Evolutionary conservation across 2,113 vertebrate genomes (phyloP).

Genomic region (Malurus melanocephalus): DNA sequence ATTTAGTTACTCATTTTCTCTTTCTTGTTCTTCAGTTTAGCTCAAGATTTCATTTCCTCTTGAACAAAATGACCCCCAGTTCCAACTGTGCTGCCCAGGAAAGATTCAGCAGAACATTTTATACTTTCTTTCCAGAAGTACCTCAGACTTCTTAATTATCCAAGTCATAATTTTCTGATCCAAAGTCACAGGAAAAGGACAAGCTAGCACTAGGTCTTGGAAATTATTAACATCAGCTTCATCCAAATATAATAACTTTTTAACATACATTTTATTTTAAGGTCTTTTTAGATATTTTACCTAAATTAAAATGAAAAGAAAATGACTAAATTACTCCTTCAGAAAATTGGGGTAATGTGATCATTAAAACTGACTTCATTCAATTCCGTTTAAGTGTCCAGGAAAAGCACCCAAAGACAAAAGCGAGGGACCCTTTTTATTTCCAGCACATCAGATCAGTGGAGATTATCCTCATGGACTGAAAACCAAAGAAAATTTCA

Average conservation of each 20-base stretch:
- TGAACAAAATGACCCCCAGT: not conserved
- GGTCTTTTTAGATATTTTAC: not conserved
- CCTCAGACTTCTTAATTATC: conserved; percentile 21
- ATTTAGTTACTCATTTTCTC: not conserved
- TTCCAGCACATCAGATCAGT: not conserved
- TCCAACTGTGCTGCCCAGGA: not conserved
- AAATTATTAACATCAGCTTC: not conserved
- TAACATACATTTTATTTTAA: not conserved
- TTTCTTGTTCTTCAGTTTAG: not conserved
- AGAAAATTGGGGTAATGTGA: not conserved
- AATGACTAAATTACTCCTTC: not conserved
- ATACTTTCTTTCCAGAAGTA: not conserved
- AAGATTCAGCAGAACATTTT: not conserved
- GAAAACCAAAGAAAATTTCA: not conserved
- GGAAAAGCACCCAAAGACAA: not conserved
- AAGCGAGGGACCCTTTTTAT: not conserved
- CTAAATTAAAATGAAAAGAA: not conserved
- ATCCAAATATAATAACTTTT: not conserved
- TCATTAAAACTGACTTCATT: not conserved
- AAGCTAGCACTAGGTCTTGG: not conserved
- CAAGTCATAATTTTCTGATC: not conserved
- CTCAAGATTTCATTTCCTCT: not conserved
- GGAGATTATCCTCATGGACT: not conserved
- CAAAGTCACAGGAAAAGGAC: not conserved
- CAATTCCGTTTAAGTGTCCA: not conserved